Evolutionary conservation across 1,140 invertebrate genomes (phyloP).

Genomic region (Gryllus bimaculatus): DNA sequence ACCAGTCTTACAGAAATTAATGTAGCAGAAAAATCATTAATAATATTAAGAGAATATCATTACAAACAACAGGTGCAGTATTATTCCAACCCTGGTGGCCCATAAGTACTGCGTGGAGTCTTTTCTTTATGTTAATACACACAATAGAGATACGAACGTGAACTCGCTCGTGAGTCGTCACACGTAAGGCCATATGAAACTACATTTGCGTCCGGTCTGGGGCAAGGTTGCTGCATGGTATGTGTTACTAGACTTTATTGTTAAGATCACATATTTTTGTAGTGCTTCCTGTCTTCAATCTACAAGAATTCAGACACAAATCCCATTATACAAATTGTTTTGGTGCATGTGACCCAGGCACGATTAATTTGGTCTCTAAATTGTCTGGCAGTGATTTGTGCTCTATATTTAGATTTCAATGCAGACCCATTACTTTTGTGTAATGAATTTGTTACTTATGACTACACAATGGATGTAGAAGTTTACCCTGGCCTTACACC

Average conservation of each 20-base stretch:
- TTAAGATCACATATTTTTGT: neutral
- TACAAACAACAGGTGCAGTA: neutral
- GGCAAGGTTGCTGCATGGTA: neutral
- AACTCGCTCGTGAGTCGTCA: neutral
- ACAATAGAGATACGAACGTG: neutral
- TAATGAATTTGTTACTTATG: no score
- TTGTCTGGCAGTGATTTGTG: no score
- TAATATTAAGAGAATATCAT: no score
- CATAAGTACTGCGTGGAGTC: neutral
- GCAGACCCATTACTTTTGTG: no score
- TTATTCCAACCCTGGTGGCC: neutral
- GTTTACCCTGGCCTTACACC: no score
- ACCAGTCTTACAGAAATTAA: neutral
- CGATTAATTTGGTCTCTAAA: no score
- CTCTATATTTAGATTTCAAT: no score
- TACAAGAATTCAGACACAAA: no score
- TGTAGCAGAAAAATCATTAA: neutral
- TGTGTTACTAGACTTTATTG: neutral
- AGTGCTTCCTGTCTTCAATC: no score
- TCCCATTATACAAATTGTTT: no score
- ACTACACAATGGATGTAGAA: no score
- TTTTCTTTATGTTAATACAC: neutral
- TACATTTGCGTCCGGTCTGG: neutral
- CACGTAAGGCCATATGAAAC: slow-evolving; percentile 1
- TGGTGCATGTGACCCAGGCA: no score